These are phyloP conservation scores for Mareca penelope DNA, from an alignment of 2,797 vertebrate genomes.

Conservation along the genomic window DNA sequence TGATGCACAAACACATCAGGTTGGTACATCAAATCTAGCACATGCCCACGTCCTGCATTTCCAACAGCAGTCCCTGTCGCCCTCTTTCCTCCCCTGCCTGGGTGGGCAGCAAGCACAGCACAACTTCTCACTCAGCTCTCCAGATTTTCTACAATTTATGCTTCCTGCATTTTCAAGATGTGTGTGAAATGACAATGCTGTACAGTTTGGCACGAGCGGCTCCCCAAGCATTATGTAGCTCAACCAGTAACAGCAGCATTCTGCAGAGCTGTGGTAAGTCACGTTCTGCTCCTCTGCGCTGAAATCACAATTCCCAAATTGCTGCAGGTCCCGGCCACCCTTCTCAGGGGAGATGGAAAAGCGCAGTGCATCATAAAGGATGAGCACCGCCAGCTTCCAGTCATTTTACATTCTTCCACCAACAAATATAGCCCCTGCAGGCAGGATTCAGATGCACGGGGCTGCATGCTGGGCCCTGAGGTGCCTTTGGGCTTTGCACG, in stretches of 20 bases:
- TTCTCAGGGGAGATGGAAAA: not conserved
- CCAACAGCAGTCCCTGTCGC: not conserved
- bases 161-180: not conserved
- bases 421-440: not conserved
- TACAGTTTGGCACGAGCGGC: not conserved
- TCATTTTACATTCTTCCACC: not conserved
- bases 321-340: not conserved
- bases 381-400: fast-evolving
- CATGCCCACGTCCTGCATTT: fast-evolving
- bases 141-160: not conserved
- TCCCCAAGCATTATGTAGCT: not conserved
- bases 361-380: not conserved
- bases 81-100: too few relatives aligned
- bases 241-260: too few relatives aligned
- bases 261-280: not conserved
- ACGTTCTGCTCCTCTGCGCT: not conserved
- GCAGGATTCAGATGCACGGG: not conserved
- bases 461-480: not conserved
- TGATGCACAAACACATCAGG: not conserved
- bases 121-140: not conserved
- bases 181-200: not conserved
- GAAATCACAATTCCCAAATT: not conserved
- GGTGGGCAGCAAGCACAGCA: not conserved
- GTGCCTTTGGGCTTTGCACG: not conserved
- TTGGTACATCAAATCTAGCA: not conserved